Evolutionary conservation across 2,113 vertebrate species (phyloP), one percentile per base, ranked within the genome.

Genomic region (Corythornis vintsioides): DNA sequence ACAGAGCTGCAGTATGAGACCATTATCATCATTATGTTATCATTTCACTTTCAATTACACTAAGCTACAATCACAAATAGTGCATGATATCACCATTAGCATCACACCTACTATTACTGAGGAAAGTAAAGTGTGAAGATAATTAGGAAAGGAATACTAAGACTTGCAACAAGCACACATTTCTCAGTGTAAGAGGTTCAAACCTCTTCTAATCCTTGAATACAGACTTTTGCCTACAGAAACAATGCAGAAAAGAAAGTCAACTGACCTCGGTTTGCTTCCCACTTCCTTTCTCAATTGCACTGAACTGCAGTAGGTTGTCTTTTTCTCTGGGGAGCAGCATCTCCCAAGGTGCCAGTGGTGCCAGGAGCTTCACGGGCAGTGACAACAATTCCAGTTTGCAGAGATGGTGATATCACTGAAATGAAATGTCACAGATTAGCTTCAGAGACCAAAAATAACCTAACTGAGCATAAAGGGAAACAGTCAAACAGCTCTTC

Each of bases 31-130:
- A 91, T 69, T 76, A 35, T 40, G 69, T 67, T 86, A 74, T 74
- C 74, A 71, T 95, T 77, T 38, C 38, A 83, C 47, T 88, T 89
- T 89, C 92, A 92, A 72, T 92, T 92, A 79, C 61, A 47, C 66
- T 38, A 83, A 83, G 50, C 55, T 56, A 69, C 73, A 90, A 45
- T 60, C 83, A 90, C 77, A 92, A 94, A 63, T 20, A 72, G 50
- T 8, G 13, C 48, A 53, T 2, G 31, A 21, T 72, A 69, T 33
- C 50, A 80, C 38, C 63, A 61, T 83, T 75, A 93, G 31, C 76
- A 80, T 31, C 57, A 60, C 40, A 77, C 29, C 19, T n/a, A 28
- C 45, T 83, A 52, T 45, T 61, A 72, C 20, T 3, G 29, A 66
- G 60, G 33, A 91, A 91, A 83, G 60, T 11, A 65, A 69, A 90